Evolutionary conservation across 2,113 vertebrate species (phyloP), one percentile per base, ranked within the genome.

Genomic region (Sisor rabdophorus): DNA sequence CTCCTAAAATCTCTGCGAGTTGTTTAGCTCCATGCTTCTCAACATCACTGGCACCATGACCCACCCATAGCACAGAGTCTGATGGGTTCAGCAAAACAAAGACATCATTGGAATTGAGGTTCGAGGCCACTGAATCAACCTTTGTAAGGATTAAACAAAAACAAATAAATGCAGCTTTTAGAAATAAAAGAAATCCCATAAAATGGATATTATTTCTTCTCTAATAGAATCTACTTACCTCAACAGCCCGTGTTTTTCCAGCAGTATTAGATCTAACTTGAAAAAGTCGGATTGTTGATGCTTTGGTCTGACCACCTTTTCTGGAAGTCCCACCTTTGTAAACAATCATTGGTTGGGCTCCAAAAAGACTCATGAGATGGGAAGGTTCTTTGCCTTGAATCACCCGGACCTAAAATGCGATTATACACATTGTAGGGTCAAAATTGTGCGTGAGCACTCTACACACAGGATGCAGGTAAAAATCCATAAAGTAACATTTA

Each of bases 341-440:
- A 71, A 97, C 79, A 60, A 97, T 88, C 93, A 97, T 85, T 30
- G 93, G 94, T 79, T 94, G 89, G 7, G 91, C 90, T 0, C 89
- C 90, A 65, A 97, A 97, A 82, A 98, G 83, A 74, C 93, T 95
- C 89, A 95, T 93, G 78, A 97, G 92, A 55, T 98, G 95, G 60
- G 91, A 84, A 0, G 96, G 94, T 68, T 98, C 96, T 71, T 97
- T 96, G 15, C 96, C 95, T 86, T 98, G 94, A 78, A 92, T 84
- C 1, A 96, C 95, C 4, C 91, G 90, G 81, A 95, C 95, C 96
- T 96, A 69, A 28, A 53, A 24, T 59, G 65, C 60, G 13, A 40
- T 47, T 2, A 76, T 24, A 12, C 6, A 50, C 15, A 69, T 58
- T 36, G 6, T 36, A 36, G 32, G 32, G 32, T 36, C 32, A 36